These are phyloP conservation scores for Campoletis raptor DNA, from an alignment of 2,888 invertebrate genomes.

Conservation along the genomic window DNA sequence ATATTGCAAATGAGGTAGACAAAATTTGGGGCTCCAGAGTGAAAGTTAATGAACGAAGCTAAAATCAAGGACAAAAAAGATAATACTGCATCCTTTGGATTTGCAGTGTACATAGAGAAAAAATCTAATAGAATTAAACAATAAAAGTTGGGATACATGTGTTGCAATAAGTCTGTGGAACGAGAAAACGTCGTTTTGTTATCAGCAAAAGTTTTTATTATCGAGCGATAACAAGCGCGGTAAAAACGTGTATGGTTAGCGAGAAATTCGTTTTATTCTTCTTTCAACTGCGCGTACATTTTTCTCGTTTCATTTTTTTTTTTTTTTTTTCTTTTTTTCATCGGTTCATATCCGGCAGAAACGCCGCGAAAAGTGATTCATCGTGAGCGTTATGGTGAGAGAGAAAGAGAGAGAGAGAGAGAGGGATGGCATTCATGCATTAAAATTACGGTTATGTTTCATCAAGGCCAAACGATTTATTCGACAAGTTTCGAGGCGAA, in stretches of 20 bases:
- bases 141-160: neutral
- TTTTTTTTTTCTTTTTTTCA: constrained; percentile 46
- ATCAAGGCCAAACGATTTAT: constrained; percentile 66
- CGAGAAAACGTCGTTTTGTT: constrained; percentile 34
- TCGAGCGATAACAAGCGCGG: constrained; percentile 56
- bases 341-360: constrained; percentile 67
- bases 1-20: neutral
- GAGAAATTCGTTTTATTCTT: constrained; percentile 59
- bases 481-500: constrained; percentile 35
- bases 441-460: constrained; percentile 67
- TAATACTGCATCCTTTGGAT: neutral
- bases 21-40: neutral
- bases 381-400: constrained; percentile 41
- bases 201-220: constrained; percentile 49
- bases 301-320: constrained; percentile 6
- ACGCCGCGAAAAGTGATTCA: constrained; percentile 68
- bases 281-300: constrained; percentile 26
- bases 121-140: neutral
- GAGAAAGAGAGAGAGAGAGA: constrained; percentile 27
- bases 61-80: neutral
- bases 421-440: constrained; percentile 52
- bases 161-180: neutral
- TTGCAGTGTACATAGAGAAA: neutral
- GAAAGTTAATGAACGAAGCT: neutral
- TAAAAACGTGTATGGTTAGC: constrained; percentile 25